Evolutionary conservation across 2,888 invertebrate species (phyloP), one percentile per base, ranked within the genome.

Genomic region (Hyposoter didymator): DNA sequence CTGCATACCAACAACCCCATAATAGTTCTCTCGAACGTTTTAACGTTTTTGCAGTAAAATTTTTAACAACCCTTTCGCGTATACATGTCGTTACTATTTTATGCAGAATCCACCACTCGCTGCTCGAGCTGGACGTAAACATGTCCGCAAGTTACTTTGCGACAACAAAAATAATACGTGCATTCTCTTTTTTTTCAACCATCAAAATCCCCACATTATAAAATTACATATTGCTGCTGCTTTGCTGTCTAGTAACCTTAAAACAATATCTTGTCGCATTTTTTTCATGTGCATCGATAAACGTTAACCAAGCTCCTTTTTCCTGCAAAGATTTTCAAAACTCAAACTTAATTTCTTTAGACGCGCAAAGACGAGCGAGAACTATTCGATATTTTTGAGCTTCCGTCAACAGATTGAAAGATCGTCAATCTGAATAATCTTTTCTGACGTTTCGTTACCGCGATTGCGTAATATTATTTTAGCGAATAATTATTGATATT

Each of bases 41-140:
- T 52, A 80, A 43, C 52, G 64, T 72, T 72, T 80, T 73, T 73
- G 43, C 73, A 28, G 64, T 80, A 49, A 80, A 80, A 80, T 73
- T 78, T 78, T 62, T 62, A 70, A 70, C 47, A 70, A 22, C 47
- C 59, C 19, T 70, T 69, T 45, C 19, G 47, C 59, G 32, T 55
- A 43, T 62, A 28, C 70, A 70, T 47, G 14, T 47, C 55, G 28
- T 55, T n/a, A 78, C 78, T 55, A 4, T 69, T 78, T 78, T 39
- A 78, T 78, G 78, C 78, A 78, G 45, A 78, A 59, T 67, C 10
- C 14, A n/a, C 55, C 47, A 69, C 47, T 59, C 39, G 5, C 28
- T 45, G 19, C 32, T 35, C 22, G 39, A 75, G 64, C 17, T 35
- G 10, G 66, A 76, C 14, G 49, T 47, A 28, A 62, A 74, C 35